Percentiles rank a stretch among this genome's conserved stretches.
Evolutionary conservation across 2,113 vertebrate species (phyloP).

Genomic region (Thomomys bottae): DNA sequence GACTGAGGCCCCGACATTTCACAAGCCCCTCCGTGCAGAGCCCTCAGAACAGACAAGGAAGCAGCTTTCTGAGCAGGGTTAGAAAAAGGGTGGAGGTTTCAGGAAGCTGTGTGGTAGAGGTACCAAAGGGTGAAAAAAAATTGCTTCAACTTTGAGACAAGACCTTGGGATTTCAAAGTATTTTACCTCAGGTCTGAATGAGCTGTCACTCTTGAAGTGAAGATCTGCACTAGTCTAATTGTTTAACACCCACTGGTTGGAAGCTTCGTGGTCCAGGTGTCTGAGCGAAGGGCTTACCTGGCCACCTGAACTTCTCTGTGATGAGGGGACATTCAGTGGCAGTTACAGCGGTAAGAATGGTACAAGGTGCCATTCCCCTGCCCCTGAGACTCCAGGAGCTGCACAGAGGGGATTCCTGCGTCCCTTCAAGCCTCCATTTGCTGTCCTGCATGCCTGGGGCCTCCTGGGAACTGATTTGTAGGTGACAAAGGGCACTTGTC

Average conservation of each 20-base stretch:
- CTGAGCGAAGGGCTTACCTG: no score
- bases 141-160: neutral
- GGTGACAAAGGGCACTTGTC: neutral
- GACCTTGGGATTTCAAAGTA: neutral
- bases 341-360: no score
- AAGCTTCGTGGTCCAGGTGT: neutral
- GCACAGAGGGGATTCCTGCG: neutral
- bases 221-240: neutral
- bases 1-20: neutral
- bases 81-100: accelerated
- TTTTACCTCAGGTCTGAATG: neutral
- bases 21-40: neutral
- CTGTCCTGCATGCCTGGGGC: neutral
- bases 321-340: neutral
- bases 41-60: neutral
- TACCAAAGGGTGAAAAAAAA: neutral
- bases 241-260: neutral
- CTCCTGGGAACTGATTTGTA: neutral
- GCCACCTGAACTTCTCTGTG: neutral
- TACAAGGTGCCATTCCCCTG: neutral
- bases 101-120: neutral
- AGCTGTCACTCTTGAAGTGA: neutral
- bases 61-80: neutral
- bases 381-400: neutral
- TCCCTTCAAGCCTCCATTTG: neutral